A percentile compares a stretch with the other conserved stretches of the same genome.
Conservation (phyloP, 1,140 invertebrate genomes). For the Antheraea pernyi region DNA sequence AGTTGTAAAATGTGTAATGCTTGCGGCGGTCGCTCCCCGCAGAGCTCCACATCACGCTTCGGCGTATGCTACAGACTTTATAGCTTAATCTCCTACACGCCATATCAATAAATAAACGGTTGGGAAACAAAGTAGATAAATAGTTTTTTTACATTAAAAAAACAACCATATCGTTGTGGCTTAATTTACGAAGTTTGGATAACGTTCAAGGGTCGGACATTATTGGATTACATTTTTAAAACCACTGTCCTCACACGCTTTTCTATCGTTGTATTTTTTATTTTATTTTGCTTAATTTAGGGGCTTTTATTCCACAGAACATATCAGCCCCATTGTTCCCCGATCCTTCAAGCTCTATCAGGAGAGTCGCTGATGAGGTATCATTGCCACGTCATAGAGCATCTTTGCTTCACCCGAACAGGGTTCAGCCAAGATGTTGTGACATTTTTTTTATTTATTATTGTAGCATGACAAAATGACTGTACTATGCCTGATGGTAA, state of each 20-base stretch:
- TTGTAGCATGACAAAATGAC: too few relatives aligned
- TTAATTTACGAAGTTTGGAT: conserved; percentile 3
- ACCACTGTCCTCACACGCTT: neutral
- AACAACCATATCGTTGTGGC: neutral
- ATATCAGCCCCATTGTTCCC: too few relatives aligned
- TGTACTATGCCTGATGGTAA: too few relatives aligned
- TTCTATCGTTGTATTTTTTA: neutral
- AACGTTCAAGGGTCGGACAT: conserved; percentile 1
- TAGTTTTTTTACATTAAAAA: conserved; percentile 6
- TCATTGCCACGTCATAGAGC: too few relatives aligned
- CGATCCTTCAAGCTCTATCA: too few relatives aligned
- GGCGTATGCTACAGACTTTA: conserved; percentile 54
- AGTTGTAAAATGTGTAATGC: conserved; percentile 65
- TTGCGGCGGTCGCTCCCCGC: conserved; percentile 48
- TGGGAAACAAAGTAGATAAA: conserved; percentile 53
- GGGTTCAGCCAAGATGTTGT: too few relatives aligned
- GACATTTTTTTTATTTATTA: too few relatives aligned
- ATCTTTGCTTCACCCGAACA: too few relatives aligned
- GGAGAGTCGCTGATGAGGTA: too few relatives aligned
- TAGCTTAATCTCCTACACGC: conserved; percentile 71
- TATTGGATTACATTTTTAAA: conserved; percentile 4
- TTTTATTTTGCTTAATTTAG: neutral
- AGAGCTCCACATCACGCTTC: conserved; percentile 57
- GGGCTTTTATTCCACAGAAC: too few relatives aligned
- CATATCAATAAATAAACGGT: conserved; percentile 70